phyloP scores from a whole-genome alignment of 2,113 vertebrate species.

The Proteles cristata region DNA sequence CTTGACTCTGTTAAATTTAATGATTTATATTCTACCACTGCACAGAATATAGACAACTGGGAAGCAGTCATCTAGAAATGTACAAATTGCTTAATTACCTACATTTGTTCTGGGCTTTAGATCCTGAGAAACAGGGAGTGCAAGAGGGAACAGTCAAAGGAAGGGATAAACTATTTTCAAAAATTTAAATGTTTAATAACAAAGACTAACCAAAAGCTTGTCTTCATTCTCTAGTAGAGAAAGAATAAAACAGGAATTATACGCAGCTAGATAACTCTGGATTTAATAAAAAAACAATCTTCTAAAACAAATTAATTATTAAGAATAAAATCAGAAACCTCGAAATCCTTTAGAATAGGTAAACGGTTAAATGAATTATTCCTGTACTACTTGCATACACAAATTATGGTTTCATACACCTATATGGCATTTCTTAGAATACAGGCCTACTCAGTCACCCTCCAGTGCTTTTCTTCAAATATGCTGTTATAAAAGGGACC shows the following conservation, averaged over 20 bases:
- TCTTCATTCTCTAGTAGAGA: conserved; percentile 35
- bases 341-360: conserved; percentile 25
- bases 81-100: not conserved
- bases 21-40: not conserved
- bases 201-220: conserved; percentile 7
- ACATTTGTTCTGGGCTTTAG: not conserved
- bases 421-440: not conserved
- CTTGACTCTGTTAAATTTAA: not conserved
- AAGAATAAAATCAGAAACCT: not conserved
- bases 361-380: conserved; percentile 5
- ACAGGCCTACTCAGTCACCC: not conserved
- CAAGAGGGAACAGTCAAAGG: conserved; percentile 8
- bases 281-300: not conserved
- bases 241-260: conserved; percentile 11
- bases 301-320: conserved; percentile 24
- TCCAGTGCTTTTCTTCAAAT: not conserved
- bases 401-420: conserved; percentile 23
- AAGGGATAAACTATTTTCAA: conserved; percentile 6
- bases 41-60: not conserved
- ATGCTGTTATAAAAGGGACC: not conserved
- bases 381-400: not conserved
- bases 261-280: not conserved
- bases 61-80: not conserved
- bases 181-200: conserved; percentile 28
- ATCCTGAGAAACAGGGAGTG: not conserved